Base-by-base conservation (phyloP, 2,797 vertebrate species). In the Oryzias dopingdopingensis region DNA sequence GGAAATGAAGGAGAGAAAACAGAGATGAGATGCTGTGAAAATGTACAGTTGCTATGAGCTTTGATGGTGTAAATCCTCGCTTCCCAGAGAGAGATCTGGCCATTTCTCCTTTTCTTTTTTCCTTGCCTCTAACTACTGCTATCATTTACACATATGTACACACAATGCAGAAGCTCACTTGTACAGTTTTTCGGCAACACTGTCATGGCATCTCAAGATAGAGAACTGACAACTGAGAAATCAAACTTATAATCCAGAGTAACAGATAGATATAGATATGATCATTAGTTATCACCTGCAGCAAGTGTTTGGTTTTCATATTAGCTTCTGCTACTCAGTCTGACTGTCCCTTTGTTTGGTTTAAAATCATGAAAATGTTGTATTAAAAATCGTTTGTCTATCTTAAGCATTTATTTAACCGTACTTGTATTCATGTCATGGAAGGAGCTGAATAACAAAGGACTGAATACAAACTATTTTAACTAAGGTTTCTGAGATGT, bases 11-110 rank as follows among this genome's bases (percentile, higher is more conserved):
- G 53, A 66, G 66, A 59, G 52, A 64, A 66, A 49, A 65, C 40
- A 77, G 51, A 82, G 82, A 83, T 76, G 70, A 48, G 72, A 64
- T 74, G 81, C 81, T 75, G 79, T 79, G 65, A 72, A 74, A 79
- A 82, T 79, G 59, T 53, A 77, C 32, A 37, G 12, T 37, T 37
- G 74, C 83, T 70, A 44, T 44, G 42, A 69, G 81, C 77, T 84
- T 84, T 77, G 72, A 59, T 75, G 69, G 77, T 66, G 53, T 70
- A 86, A 89, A 84, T 83, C 57, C 75, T 62, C 15, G 52, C 77
- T 84, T 85, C 72, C 62, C 56, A 12, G 60, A 60, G 49, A 78
- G 54, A 83, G 55, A 42, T 56, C 65, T 59, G 14, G 70, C 62
- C 14, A 10, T 45, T 18, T 46, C 20, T 18, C 7, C 17, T 75